These are phyloP conservation scores for Thamnaconus septentrionalis DNA, from an alignment of 2,113 vertebrate genomes.

Conservation along the genomic window DNA sequence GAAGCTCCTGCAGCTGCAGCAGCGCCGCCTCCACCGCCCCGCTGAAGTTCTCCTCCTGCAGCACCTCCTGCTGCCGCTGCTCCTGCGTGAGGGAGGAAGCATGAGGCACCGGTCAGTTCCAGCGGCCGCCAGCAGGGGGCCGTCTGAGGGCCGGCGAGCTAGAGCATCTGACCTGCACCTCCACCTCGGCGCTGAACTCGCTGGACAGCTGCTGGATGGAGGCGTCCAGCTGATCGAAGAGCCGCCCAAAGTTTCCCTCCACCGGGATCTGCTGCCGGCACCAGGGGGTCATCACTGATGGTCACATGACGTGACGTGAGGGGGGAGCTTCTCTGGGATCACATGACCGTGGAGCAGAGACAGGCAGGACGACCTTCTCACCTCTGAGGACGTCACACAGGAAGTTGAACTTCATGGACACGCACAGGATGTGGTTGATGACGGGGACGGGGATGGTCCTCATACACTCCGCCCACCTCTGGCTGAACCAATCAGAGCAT, in stretches of 20 bases:
- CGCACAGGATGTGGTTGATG: constrained; percentile 84
- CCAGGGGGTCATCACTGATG: constrained; percentile 80
- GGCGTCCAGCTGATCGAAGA: constrained; percentile 79
- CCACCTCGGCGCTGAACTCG: constrained; percentile 75
- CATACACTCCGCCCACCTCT: constrained; percentile 46
- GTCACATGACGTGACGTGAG: not conserved
- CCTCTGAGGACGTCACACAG: constrained; percentile 79
- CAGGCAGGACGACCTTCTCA: not conserved
- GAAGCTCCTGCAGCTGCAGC: not conserved
- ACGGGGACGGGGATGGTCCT: constrained; percentile 56
- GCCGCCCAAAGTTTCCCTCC: constrained; percentile 88
- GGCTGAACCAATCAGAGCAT: constrained; percentile 79
- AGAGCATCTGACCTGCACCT: constrained; percentile 64
- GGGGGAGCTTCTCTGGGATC: not conserved
- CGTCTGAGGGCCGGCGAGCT: not conserved
- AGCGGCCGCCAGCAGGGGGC: too few species aligned
- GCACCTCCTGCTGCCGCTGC: constrained; percentile 24
- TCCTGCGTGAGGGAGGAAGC: constrained; percentile 25
- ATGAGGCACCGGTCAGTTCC: too few species aligned
- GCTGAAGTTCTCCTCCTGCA: constrained; percentile 40
- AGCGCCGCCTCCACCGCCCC: not conserved
- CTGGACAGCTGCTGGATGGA: constrained; percentile 72
- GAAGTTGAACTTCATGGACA: constrained; percentile 86
- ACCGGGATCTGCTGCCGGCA: constrained; percentile 81
- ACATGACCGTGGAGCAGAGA: too few species aligned